These are phyloP conservation scores for Clusia tigrina DNA, from an alignment of 2,888 invertebrate genomes.

Conservation along the genomic window DNA sequence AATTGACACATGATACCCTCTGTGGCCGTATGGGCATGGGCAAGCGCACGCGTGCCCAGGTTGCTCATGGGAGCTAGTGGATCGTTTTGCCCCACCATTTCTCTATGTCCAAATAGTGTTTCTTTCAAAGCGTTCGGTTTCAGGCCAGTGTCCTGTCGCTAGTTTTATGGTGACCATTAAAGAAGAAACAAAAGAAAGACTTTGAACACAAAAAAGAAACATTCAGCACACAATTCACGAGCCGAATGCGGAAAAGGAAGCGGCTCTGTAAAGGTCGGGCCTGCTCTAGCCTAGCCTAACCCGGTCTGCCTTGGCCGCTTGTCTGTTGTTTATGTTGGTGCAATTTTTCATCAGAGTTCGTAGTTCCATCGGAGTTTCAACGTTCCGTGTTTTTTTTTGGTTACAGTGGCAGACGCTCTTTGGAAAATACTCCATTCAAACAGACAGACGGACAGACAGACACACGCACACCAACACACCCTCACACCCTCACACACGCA, in stretches of 20 bases:
- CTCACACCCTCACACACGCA: too few relatives aligned
- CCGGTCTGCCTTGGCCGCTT: too few relatives aligned
- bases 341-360: too few relatives aligned
- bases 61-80: background rate
- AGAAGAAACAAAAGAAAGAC: too few relatives aligned
- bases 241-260: slow-evolving; percentile 20
- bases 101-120: background rate
- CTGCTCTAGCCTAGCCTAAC: background rate
- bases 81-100: background rate
- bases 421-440: too few relatives aligned
- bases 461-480: too few relatives aligned
- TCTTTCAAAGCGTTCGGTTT: background rate
- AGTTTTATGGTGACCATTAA: background rate
- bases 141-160: background rate
- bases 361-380: too few relatives aligned
- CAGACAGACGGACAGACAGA: too few relatives aligned
- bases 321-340: slow-evolving; percentile 7
- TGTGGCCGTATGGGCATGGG: background rate
- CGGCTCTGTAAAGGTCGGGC: background rate
- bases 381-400: too few relatives aligned
- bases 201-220: too few relatives aligned
- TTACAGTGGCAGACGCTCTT: too few relatives aligned
- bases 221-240: too few relatives aligned
- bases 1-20: slow-evolving; percentile 27
- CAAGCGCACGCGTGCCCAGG: slow-evolving; percentile 24